These are phyloP conservation scores for Tetragonula clypearis DNA, from an alignment of 1,140 invertebrate genomes.

Conservation along the genomic window DNA sequence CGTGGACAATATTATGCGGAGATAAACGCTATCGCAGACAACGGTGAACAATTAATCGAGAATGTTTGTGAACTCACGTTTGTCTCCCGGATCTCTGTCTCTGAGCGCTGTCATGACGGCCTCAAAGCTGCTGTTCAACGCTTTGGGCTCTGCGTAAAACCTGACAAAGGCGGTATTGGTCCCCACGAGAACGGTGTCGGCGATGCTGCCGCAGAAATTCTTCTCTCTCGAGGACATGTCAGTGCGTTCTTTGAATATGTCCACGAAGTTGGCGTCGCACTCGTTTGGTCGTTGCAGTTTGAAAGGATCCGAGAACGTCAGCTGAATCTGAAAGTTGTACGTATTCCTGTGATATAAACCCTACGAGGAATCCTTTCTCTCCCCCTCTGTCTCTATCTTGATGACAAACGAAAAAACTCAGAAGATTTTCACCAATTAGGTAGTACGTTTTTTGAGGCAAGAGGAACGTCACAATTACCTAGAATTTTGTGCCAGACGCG, in stretches of 20 bases:
- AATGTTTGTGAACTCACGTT: conserved; percentile 53
- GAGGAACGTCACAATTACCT: neutral
- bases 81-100: conserved; percentile 79
- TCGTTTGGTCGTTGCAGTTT: conserved; percentile 89
- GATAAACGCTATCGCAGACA: neutral
- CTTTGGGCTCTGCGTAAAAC: conserved; percentile 86
- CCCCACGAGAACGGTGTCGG: conserved; percentile 85
- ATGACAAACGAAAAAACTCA: neutral
- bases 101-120: conserved; percentile 89
- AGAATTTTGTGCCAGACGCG: neutral
- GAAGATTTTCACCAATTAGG: conserved; percentile 20
- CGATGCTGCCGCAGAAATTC: conserved; percentile 91
- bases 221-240: conserved; percentile 85
- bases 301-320: conserved; percentile 86
- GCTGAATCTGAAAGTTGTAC: conserved; percentile 85
- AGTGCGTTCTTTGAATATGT: conserved; percentile 87
- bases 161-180: conserved; percentile 86
- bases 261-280: conserved; percentile 91
- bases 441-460: neutral
- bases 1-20: neutral
- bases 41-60: conserved; percentile 40
- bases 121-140: conserved; percentile 86
- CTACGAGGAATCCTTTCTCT: neutral
- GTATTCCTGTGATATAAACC: neutral
- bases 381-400: neutral